Percentiles rank a stretch among this genome's conserved stretches.
phyloP scores from a whole-genome alignment of 1,140 invertebrate species.

The Drosophila orosa region DNA sequence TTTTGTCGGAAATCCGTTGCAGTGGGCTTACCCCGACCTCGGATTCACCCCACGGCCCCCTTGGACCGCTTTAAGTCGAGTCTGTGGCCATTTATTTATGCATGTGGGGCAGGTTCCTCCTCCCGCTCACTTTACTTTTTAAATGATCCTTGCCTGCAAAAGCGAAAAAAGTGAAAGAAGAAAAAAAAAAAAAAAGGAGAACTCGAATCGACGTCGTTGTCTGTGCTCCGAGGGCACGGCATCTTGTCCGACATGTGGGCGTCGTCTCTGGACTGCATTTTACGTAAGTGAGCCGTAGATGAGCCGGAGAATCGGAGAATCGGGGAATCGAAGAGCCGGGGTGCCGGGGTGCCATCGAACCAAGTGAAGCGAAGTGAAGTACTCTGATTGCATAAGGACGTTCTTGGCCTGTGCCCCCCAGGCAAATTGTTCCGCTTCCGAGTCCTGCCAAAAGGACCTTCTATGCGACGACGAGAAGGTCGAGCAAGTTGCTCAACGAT shows the following conservation, averaged over 20 bases:
- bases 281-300: conserved; percentile 43
- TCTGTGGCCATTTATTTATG: conserved; percentile 62
- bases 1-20: conserved; percentile 53
- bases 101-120: conserved; percentile 49
- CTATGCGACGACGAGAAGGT: conserved; percentile 16
- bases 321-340: conserved; percentile 5
- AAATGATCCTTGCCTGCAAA: conserved; percentile 37
- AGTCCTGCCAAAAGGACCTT: conserved; percentile 30
- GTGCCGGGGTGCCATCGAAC: conserved; percentile 18
- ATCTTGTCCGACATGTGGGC: conserved; percentile 42
- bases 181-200: too few species aligned
- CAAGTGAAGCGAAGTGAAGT: conserved; percentile 45
- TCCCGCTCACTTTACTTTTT: conserved; percentile 34
- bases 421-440: conserved; percentile 29
- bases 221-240: conserved; percentile 10
- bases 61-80: conserved; percentile 49
- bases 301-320: conserved; percentile 5
- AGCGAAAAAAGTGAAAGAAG: conserved; percentile 14
- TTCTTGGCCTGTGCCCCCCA: conserved; percentile 22
- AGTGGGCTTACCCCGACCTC: conserved; percentile 28
- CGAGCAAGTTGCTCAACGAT: conserved; percentile 50
- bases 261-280: conserved; percentile 40
- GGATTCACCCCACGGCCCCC: neutral
- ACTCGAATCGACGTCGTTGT: conserved; percentile 34
- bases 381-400: conserved; percentile 54